Base-by-base conservation (phyloP, 1,140 invertebrate genomes). In the Phortica variegata region DNA sequence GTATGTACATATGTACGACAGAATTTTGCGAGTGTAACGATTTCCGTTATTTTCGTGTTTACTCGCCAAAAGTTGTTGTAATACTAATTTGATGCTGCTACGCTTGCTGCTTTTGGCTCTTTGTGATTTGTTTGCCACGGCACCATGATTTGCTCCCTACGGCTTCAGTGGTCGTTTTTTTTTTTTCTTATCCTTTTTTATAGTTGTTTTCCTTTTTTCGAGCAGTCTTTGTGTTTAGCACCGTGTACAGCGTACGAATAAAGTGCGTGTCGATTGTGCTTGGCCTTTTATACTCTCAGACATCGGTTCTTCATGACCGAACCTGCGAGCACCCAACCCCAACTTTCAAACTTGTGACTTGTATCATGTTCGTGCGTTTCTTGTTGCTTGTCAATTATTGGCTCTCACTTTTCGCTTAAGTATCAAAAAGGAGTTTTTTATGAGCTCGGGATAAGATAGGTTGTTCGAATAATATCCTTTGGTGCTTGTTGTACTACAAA, bases 331-430 rank as follows among this genome's bases (percentile, higher is more conserved):
- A n/a, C n/a, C n/a, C n/a, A n/a, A n/a, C n/a, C n/a, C n/a, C n/a
- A n/a, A n/a, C n/a, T n/a, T 44, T 40, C 60, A 54, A 47, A 57
- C 41, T 54, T 68, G 54, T 51, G 12, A 29, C 12, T 7, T 12
- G 68, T 51, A 68, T 54, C 38, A 68, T 66, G 63, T 68, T 29
- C 12, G 33, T 34, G 12, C 33, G 4, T 15, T 34, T 15, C 63
- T 66, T 58, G 56, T 60, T 68, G 54, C 56, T n/a, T 52, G 46
- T 60, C 63, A 62, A 59, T 68, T n/a, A n/a, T n/a, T 62, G 60
- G 54, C 62, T 50, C 53, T 60, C 50, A 40, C 48, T 52, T 55
- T 55, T 55, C 60, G 44, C 68, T 60, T 58, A 53, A 49, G 40
- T 40, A 52, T 54, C 36, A 49, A 42, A 47, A 52, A 57, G 50